Evolutionary conservation across 2,888 invertebrate genomes (phyloP).

Genomic region (Drosophila kuntzei): DNA sequence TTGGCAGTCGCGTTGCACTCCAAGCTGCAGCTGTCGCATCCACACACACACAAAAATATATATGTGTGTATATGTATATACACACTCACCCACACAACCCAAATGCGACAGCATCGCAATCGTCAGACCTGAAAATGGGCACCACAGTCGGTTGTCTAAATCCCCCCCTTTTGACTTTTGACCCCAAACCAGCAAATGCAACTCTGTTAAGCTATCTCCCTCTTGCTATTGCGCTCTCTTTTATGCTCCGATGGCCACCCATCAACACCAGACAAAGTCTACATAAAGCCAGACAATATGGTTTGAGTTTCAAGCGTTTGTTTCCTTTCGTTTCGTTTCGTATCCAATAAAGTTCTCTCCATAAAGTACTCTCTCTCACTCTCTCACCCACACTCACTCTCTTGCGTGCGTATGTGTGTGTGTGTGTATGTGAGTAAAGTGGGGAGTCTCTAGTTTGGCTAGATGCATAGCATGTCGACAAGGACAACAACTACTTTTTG

Average conservation of each 20-base stretch:
- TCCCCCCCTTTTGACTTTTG: conserved; percentile 16
- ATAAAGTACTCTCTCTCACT: conserved; percentile 17
- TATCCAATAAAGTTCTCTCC: conserved; percentile 44
- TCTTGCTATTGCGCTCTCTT: conserved; percentile 13
- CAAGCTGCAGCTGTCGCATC: conserved; percentile 50
- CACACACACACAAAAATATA: conserved; percentile 41
- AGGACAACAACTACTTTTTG: conserved; percentile 16
- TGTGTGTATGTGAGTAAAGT: conserved; percentile 5
- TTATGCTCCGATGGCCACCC: conserved; percentile 25
- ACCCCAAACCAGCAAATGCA: conserved; percentile 18
- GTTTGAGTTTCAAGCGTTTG: conserved; percentile 41
- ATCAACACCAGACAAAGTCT: conserved; percentile 58
- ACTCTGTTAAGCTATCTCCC: conserved; percentile 15
- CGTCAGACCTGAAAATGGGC: conserved; percentile 32
- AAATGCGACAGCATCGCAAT: conserved; percentile 31
- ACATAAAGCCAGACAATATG: conserved; percentile 43
- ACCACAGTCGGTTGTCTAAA: conserved; percentile 40
- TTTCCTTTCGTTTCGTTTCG: conserved; percentile 30
- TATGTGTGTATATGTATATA: conserved; percentile 21
- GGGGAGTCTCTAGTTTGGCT: conserved; percentile 18
- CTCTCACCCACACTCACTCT: conserved; percentile 11
- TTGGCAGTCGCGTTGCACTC: conserved; percentile 62
- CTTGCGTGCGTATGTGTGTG: not conserved
- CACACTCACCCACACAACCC: not conserved
- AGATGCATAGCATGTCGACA: conserved; percentile 22